phyloP scores from a whole-genome alignment of 2,888 invertebrate genomes.

The Pycnomerus fuliginosus region DNA sequence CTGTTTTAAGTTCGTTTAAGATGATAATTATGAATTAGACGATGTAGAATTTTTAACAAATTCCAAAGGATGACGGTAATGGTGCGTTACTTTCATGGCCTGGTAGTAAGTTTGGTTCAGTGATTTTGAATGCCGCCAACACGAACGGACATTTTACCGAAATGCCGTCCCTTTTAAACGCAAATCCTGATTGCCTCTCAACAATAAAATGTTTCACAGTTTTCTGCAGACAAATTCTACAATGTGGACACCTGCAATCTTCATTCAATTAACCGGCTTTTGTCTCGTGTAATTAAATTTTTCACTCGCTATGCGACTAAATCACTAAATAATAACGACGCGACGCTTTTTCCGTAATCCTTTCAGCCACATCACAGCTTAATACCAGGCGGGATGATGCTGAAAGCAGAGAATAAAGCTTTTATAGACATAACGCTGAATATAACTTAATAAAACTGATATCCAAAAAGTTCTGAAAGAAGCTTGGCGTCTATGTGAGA shows the following conservation, averaged over 20 bases:
- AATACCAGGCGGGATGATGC: conserved; percentile 13
- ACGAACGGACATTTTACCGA: conserved; percentile 29
- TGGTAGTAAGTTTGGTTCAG: conserved; percentile 34
- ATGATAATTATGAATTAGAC: too few species aligned
- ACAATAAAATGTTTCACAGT: conserved; percentile 23
- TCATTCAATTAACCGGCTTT: too few species aligned
- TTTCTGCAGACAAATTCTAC: too few species aligned
- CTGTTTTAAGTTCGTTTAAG: too few species aligned
- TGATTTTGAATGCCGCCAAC: conserved; percentile 36
- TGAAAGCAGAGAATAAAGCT: conserved; percentile 20
- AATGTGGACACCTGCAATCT: too few species aligned
- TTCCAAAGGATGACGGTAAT: conserved; percentile 34
- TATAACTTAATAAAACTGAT: conserved; percentile 22
- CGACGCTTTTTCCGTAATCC: conserved; percentile 13
- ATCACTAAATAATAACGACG: conserved; percentile 7
- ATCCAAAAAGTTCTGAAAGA: conserved; percentile 18
- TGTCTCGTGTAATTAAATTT: conserved; percentile 12
- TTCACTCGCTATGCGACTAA: conserved; percentile 1
- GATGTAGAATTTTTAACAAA: too few species aligned
- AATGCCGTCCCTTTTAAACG: conserved; percentile 29
- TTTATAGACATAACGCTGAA: conserved; percentile 17
- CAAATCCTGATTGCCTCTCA: conserved; percentile 28
- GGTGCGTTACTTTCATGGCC: conserved; percentile 36
- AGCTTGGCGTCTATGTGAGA: conserved; percentile 21
- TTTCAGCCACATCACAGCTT: conserved; percentile 10